Evolutionary conservation across 1,140 invertebrate genomes (phyloP).

Genomic region (Microplitis mediator): DNA sequence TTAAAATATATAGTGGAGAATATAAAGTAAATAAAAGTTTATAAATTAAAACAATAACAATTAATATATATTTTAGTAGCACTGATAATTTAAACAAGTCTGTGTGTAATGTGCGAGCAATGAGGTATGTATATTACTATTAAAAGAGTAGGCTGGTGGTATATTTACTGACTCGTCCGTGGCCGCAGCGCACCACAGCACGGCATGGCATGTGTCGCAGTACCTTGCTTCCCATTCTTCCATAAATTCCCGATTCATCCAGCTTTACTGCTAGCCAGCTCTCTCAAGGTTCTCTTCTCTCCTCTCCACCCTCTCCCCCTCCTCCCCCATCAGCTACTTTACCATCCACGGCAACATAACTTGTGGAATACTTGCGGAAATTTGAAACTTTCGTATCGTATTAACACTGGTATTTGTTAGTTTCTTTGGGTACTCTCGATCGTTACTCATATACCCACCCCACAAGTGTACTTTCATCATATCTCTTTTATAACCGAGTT

Average conservation of each 20-base stretch:
- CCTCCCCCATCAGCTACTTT: slow-evolving; percentile 2
- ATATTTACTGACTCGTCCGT: slow-evolving; percentile 43
- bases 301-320: background rate
- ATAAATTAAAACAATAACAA: too few species aligned
- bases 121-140: slow-evolving; percentile 48
- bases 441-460: slow-evolving; percentile 43
- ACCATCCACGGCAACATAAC: slow-evolving; percentile 41
- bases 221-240: slow-evolving; percentile 37
- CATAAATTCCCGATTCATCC: slow-evolving; percentile 51
- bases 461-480: background rate
- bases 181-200: background rate
- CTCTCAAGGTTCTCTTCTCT: slow-evolving; percentile 4
- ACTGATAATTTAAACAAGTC: too few species aligned
- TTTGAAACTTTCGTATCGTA: slow-evolving; percentile 49
- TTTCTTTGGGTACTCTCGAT: slow-evolving; percentile 31
- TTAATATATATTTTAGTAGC: too few species aligned
- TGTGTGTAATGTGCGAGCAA: slow-evolving; percentile 46
- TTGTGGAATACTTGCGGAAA: slow-evolving; percentile 48
- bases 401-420: slow-evolving; percentile 40
- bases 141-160: slow-evolving; percentile 32
- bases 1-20: too few species aligned
- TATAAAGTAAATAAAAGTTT: too few species aligned
- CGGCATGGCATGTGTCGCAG: slow-evolving; percentile 28
- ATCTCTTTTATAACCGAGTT: background rate
- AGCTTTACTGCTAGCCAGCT: slow-evolving; percentile 4